These are phyloP conservation scores for Danaus chrysippus DNA, from an alignment of 2,888 invertebrate species.

Conservation along the genomic window DNA sequence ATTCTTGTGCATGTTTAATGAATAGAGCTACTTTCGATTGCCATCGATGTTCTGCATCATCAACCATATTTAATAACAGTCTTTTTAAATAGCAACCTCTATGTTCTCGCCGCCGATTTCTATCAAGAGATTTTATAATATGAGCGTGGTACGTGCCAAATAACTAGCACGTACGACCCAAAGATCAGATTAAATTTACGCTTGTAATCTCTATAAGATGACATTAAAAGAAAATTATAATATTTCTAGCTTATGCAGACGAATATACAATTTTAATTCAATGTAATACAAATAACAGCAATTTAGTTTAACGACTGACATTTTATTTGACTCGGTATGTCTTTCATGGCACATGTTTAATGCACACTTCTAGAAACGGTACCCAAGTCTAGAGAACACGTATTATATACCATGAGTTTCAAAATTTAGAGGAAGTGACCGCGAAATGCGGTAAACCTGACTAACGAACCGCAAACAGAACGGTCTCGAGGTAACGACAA, in stretches of 20 bases:
- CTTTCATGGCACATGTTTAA: slow-evolving; percentile 10
- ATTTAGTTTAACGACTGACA: too few species aligned
- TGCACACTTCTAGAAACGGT: not conserved
- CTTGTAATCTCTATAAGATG: too few species aligned
- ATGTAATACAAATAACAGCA: too few species aligned
- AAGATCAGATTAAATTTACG: too few species aligned
- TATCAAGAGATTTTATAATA: too few species aligned
- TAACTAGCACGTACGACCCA: too few species aligned
- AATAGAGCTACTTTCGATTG: slow-evolving; percentile 50
- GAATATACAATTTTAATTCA: not conserved
- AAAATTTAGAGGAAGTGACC: slow-evolving; percentile 44
- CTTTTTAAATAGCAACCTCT: slow-evolving; percentile 37
- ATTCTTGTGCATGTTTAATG: slow-evolving; percentile 55
- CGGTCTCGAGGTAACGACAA: slow-evolving; percentile 46
- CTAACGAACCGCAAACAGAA: slow-evolving; percentile 53
- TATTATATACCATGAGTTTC: slow-evolving; percentile 47
- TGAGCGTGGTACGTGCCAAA: too few species aligned
- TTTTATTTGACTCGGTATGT: not conserved
- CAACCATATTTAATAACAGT: slow-evolving; percentile 44
- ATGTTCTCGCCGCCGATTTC: too few species aligned
- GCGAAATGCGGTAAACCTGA: slow-evolving; percentile 43
- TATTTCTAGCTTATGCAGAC: not conserved
- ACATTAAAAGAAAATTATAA: not conserved
- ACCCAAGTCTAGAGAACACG: slow-evolving; percentile 26
- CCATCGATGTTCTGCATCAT: slow-evolving; percentile 46